These are phyloP conservation scores for Orthosia cruda DNA, from an alignment of 2,888 invertebrate genomes.

Conservation along the genomic window DNA sequence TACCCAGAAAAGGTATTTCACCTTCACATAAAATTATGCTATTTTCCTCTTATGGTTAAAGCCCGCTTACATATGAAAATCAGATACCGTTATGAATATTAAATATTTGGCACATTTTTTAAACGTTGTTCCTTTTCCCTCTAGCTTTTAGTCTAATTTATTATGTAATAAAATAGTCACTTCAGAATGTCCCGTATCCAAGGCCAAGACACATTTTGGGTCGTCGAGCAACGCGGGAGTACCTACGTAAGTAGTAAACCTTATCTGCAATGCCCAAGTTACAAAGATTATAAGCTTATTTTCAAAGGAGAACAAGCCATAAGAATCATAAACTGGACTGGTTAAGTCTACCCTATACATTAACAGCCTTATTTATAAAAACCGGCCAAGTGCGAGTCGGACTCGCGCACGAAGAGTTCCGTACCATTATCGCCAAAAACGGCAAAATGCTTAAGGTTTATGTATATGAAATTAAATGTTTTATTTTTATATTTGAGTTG, in stretches of 20 bases:
- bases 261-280: neutral
- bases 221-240: neutral
- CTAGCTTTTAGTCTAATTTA: neutral
- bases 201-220: neutral
- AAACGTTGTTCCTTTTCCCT: neutral
- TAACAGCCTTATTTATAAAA: neutral
- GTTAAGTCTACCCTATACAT: neutral
- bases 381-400: too few species aligned
- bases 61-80: neutral
- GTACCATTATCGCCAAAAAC: too few species aligned
- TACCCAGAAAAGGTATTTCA: conserved; percentile 9
- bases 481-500: too few species aligned
- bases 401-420: too few species aligned
- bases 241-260: neutral
- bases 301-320: neutral
- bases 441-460: too few species aligned
- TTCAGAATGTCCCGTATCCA: neutral
- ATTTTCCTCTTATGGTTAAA: conserved; percentile 29
- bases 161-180: neutral
- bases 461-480: too few species aligned
- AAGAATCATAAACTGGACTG: neutral
- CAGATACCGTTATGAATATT: conserved; percentile 10
- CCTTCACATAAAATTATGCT: conserved; percentile 19
- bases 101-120: neutral
- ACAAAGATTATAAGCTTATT: neutral